Conservation (phyloP, 2,888 invertebrate genomes). For the Drosophila niveifrons region DNA sequence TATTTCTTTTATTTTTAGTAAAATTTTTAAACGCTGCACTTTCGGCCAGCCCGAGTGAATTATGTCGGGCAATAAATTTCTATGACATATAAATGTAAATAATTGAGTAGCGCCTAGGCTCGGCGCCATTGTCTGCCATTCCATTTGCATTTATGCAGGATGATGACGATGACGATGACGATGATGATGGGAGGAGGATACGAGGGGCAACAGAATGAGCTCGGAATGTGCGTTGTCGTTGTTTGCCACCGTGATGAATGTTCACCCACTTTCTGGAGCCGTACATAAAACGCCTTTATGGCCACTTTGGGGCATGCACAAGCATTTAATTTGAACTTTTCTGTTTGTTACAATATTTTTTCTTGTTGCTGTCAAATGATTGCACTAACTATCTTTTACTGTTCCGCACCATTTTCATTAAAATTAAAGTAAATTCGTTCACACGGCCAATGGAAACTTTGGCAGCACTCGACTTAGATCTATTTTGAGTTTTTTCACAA, state of each 20-base stretch:
- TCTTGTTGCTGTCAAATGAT: constrained; percentile 31
- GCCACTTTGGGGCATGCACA: constrained; percentile 59
- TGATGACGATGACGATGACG: constrained; percentile 1
- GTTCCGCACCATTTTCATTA: not conserved
- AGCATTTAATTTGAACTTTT: constrained; percentile 58
- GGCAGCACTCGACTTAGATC: constrained; percentile 53
- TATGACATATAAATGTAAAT: constrained; percentile 83
- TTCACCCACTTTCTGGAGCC: constrained; percentile 26
- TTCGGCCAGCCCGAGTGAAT: constrained; percentile 70
- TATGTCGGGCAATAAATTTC: constrained; percentile 82
- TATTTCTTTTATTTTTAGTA: constrained; percentile 59
- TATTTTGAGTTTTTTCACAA: constrained; percentile 53
- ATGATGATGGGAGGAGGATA: not conserved
- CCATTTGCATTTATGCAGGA: constrained; percentile 36
- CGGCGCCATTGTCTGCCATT: constrained; percentile 37
- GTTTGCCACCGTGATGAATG: constrained; percentile 66
- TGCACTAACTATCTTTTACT: constrained; percentile 33
- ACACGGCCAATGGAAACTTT: constrained; percentile 40
- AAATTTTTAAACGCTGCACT: constrained; percentile 74
- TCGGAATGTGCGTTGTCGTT: constrained; percentile 50
- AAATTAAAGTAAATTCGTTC: constrained; percentile 25
- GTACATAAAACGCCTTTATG: constrained; percentile 63
- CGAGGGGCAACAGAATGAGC: constrained; percentile 18
- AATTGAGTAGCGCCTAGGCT: constrained; percentile 74
- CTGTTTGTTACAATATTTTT: constrained; percentile 48